These are phyloP conservation scores for Napeogenes inachia DNA, from an alignment of 2,888 invertebrate species.

Conservation along the genomic window DNA sequence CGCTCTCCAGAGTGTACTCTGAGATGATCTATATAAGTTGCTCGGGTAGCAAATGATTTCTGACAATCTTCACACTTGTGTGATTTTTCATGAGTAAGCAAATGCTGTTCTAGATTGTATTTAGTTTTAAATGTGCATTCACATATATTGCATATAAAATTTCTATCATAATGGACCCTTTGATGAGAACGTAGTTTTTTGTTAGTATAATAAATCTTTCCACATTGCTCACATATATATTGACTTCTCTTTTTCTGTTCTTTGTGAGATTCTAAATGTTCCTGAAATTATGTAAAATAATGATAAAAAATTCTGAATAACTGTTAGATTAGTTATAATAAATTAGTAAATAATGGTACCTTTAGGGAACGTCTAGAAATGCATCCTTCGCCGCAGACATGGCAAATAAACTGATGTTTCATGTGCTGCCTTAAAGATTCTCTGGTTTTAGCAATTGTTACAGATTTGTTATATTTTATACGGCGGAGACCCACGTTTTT, in stretches of 20 bases:
- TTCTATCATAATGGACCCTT: constrained; percentile 51
- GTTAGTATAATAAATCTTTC: constrained; percentile 63
- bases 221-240: constrained; percentile 65
- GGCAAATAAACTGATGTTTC: constrained; percentile 52
- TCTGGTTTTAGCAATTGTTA: constrained; percentile 55
- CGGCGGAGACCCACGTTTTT: constrained; percentile 44
- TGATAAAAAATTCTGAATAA: neutral
- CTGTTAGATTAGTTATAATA: no score
- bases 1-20: constrained; percentile 66
- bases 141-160: constrained; percentile 64
- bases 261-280: constrained; percentile 63
- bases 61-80: constrained; percentile 63
- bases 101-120: constrained; percentile 61
- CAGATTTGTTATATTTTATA: constrained; percentile 55
- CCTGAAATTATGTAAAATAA: constrained; percentile 37
- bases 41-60: constrained; percentile 53
- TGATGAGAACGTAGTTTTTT: constrained; percentile 52
- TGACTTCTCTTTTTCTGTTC: constrained; percentile 51
- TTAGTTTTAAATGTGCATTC: constrained; percentile 63
- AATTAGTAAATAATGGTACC: constrained; percentile 33
- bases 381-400: constrained; percentile 61
- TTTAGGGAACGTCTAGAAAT: constrained; percentile 48
- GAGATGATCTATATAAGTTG: constrained; percentile 56
- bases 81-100: constrained; percentile 58
- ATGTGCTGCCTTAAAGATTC: constrained; percentile 56